Evolutionary conservation across 2,888 invertebrate genomes (phyloP).

Genomic region (Calameuta pallipes): DNA sequence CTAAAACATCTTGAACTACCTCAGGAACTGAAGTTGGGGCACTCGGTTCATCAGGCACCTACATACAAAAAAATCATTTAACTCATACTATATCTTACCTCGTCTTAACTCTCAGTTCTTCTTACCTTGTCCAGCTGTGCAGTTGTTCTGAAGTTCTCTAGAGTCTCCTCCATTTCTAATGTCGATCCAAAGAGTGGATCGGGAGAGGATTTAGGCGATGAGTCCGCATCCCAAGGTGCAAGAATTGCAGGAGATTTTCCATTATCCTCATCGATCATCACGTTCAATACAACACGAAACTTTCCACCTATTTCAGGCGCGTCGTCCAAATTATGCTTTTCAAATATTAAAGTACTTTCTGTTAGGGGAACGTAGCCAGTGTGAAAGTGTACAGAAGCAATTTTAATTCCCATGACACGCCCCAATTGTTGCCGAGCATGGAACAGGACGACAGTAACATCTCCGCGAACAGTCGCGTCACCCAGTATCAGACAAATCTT

Average conservation of each 20-base stretch:
- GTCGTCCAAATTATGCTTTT: slow-evolving; percentile 83
- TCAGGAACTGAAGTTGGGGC: slow-evolving; percentile 12
- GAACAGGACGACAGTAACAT: slow-evolving; percentile 83
- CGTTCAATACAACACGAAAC: slow-evolving; percentile 77
- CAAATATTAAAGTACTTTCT: slow-evolving; percentile 81
- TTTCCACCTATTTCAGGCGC: slow-evolving; percentile 77
- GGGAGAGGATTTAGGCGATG: slow-evolving; percentile 69
- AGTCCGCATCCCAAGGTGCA: slow-evolving; percentile 82
- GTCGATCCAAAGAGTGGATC: slow-evolving; percentile 80
- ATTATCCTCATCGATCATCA: slow-evolving; percentile 79
- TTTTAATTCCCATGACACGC: slow-evolving; percentile 84
- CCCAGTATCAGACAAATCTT: slow-evolving; percentile 69
- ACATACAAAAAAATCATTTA: not conserved
- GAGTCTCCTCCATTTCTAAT: slow-evolving; percentile 84
- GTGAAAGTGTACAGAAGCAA: slow-evolving; percentile 89
- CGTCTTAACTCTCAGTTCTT: not conserved
- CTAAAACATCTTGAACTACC: slow-evolving; percentile 5
- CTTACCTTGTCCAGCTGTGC: slow-evolving; percentile 67
- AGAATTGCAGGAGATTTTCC: slow-evolving; percentile 74
- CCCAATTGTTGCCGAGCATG: slow-evolving; percentile 90
- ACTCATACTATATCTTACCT: not conserved
- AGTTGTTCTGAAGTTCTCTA: slow-evolving; percentile 76
- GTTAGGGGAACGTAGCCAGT: slow-evolving; percentile 85
- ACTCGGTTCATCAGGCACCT: slow-evolving; percentile 21
- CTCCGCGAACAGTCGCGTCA: slow-evolving; percentile 81